Percentiles rank a stretch among this genome's conserved stretches.
Conservation (phyloP, 2,113 vertebrate species). For the Excalfactoria chinensis region DNA sequence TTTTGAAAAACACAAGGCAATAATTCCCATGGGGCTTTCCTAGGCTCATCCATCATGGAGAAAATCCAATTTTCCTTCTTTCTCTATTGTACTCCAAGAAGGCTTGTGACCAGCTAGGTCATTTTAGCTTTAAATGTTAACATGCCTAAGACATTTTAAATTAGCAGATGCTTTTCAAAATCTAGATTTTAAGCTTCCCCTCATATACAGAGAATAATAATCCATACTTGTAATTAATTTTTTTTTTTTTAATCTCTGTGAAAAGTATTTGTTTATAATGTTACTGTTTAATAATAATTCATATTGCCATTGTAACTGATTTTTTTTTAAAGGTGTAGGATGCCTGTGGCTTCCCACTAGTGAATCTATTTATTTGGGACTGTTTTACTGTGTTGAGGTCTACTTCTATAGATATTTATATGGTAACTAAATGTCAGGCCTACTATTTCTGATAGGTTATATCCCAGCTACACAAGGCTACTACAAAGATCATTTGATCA, state of each 20-base stretch:
- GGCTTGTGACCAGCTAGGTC: constrained; percentile 53
- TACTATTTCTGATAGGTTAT: neutral
- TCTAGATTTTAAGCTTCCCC: neutral
- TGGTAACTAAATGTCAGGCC: neutral
- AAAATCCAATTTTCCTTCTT: constrained; percentile 64
- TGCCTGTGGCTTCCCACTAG: neutral
- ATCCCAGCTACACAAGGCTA: neutral
- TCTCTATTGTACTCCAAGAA: constrained; percentile 46
- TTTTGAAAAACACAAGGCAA: constrained; percentile 43
- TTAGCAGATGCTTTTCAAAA: constrained; percentile 33
- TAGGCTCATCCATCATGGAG: constrained; percentile 47
- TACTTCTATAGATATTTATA: neutral
- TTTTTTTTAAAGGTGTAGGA: neutral
- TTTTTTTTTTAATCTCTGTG: neutral
- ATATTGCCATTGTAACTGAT: neutral
- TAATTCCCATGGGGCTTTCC: constrained; percentile 43
- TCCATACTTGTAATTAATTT: neutral
- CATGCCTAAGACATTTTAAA: constrained; percentile 16
- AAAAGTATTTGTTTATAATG: constrained; percentile 11
- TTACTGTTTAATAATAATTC: neutral
- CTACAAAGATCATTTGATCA: constrained; percentile 13
- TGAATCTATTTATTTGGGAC: neutral
- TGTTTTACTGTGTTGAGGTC: neutral
- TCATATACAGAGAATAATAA: neutral
- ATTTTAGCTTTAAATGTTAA: constrained; percentile 54